Conservation (phyloP, 2,888 invertebrate species). For the Tricholauxania praeusta region DNA sequence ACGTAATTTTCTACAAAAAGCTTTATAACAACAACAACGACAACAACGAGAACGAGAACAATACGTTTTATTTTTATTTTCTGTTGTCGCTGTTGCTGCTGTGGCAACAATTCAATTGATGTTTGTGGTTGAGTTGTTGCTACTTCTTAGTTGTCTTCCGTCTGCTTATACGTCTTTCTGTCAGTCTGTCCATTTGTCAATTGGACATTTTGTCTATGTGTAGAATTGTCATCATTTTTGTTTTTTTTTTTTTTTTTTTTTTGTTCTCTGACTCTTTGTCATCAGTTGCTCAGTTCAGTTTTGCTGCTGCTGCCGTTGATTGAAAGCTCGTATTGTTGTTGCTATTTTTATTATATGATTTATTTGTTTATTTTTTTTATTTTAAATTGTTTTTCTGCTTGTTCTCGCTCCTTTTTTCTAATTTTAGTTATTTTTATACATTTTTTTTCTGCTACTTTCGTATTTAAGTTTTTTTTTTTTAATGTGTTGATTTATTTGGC, state of each 20-base stretch:
- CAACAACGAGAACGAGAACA: background rate
- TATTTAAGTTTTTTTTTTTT: background rate
- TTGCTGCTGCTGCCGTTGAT: background rate
- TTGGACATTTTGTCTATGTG: background rate
- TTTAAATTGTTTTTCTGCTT: too few relatives aligned
- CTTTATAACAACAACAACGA: background rate
- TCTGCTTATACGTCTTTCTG: too few relatives aligned
- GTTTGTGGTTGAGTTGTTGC: background rate
- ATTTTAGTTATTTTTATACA: conserved; percentile 9
- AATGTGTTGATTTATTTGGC: too few relatives aligned
- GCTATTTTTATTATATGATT: conserved; percentile 1
- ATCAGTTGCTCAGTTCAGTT: background rate
- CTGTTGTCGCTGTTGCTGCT: background rate
- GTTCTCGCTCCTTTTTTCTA: background rate
- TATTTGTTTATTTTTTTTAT: background rate
- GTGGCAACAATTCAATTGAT: conserved; percentile 2
- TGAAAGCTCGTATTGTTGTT: background rate
- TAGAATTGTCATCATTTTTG: background rate
- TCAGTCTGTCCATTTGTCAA: background rate
- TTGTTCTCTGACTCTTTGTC: background rate
- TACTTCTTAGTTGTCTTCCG: background rate
- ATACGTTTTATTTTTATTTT: background rate
- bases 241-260: background rate
- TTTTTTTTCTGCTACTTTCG: background rate
- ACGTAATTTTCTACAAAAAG: background rate